Evolutionary conservation across 2,113 vertebrate species (phyloP).

Genomic region (Crypturellus undulatus): DNA sequence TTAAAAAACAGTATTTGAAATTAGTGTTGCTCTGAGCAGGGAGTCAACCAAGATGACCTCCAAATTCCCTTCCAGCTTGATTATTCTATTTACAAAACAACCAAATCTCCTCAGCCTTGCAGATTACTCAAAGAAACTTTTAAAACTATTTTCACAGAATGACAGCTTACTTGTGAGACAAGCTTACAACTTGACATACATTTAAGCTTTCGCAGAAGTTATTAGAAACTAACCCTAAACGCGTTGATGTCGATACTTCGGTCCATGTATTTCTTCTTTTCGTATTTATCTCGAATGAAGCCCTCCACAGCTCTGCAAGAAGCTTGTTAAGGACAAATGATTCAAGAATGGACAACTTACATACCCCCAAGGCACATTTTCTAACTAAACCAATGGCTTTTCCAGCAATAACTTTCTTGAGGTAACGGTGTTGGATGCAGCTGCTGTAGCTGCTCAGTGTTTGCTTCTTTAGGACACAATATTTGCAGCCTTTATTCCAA

Average conservation of each 20-base stretch:
- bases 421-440: not conserved
- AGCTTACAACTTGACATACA: not conserved
- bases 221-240: constrained; percentile 84
- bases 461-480: not conserved
- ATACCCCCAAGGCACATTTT: not conserved
- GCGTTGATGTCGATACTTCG: constrained; percentile 91
- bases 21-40: not conserved
- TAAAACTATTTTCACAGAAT: not conserved
- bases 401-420: constrained; percentile 16
- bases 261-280: constrained; percentile 98
- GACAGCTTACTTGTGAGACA: not conserved
- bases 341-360: not conserved
- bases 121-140: not conserved
- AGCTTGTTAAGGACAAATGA: constrained; percentile 78
- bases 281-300: constrained; percentile 98
- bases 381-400: constrained; percentile 6
- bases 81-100: not conserved
- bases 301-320: constrained; percentile 87
- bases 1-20: not conserved
- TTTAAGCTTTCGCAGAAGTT: not conserved
- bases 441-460: not conserved
- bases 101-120: not conserved
- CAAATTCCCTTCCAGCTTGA: not conserved
- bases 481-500: not conserved
- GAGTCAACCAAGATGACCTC: not conserved